A percentile compares a stretch with the other conserved stretches of the same genome.
Evolutionary conservation across 2,113 vertebrate genomes (phyloP).

Genomic region (Connochaetes taurinus): DNA sequence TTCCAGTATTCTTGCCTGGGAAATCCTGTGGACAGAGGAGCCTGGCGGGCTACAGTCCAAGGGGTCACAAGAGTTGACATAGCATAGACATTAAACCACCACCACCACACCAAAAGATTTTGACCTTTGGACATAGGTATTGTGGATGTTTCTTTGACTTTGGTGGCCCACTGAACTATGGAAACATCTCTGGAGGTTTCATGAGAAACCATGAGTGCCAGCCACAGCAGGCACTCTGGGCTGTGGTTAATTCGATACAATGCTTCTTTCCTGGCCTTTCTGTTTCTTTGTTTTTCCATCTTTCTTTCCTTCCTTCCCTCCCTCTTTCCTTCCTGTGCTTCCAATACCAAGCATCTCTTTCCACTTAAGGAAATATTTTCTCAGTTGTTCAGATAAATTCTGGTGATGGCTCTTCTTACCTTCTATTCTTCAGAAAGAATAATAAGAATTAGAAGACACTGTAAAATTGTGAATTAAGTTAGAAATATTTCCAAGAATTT

Average conservation of each 20-base stretch:
- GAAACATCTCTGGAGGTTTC: neutral
- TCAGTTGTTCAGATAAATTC: conserved; percentile 8
- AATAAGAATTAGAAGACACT: neutral
- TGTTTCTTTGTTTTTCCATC: neutral
- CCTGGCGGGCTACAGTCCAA: neutral
- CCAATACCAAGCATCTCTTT: neutral
- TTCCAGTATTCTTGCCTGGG: neutral
- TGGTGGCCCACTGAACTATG: neutral
- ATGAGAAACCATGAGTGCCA: too few relatives aligned
- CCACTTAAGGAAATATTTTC: neutral
- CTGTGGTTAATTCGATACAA: neutral
- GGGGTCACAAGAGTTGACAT: neutral
- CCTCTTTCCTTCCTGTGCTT: neutral
- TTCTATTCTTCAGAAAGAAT: neutral
- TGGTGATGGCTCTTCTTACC: neutral
- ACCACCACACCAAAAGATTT: neutral
- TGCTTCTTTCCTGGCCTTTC: neutral
- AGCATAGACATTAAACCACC: neutral
- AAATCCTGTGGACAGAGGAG: neutral
- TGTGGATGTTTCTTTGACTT: neutral
- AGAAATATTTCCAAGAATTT: neutral
- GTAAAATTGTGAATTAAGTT: neutral
- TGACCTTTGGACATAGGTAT: neutral
- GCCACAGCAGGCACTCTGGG: neutral
- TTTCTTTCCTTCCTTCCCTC: too few relatives aligned